Evolutionary conservation across 2,113 vertebrate species (phyloP).

Genomic region (Zosterops borbonicus): DNA sequence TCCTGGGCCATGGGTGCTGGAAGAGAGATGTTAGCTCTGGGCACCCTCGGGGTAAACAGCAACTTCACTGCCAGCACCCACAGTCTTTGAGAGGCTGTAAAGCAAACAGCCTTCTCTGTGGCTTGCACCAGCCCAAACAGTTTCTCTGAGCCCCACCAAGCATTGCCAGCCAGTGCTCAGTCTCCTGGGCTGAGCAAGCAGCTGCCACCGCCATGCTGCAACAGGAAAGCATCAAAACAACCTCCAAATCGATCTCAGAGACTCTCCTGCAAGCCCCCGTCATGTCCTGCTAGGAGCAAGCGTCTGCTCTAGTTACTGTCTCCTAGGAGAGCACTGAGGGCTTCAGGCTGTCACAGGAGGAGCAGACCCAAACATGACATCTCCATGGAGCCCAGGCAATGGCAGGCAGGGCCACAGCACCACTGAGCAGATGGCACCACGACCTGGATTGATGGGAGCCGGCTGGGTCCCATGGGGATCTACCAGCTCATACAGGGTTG

Average conservation of each 20-base stretch:
- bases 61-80: not conserved
- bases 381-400: not conserved
- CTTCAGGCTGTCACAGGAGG: slow-evolving; percentile 50
- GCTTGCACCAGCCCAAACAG: not conserved
- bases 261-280: not conserved
- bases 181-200: not conserved
- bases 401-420: not conserved
- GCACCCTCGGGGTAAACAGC: not conserved
- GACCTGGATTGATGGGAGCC: not conserved
- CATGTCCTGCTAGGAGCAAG: slow-evolving; percentile 29
- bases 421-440: not conserved
- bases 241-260: slow-evolving; percentile 39
- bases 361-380: slow-evolving; percentile 54
- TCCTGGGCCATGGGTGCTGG: not conserved
- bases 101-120: not conserved
- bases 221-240: slow-evolving; percentile 40
- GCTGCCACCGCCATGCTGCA: not conserved
- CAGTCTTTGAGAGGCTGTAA: not conserved
- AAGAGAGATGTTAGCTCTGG: not conserved
- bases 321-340: slow-evolving; percentile 47
- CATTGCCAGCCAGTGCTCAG: not conserved
- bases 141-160: not conserved
- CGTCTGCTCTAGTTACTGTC: slow-evolving; percentile 54
- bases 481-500: not conserved
- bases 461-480: accelerated